A percentile compares a stretch with the other conserved stretches of the same genome.
Evolutionary conservation across 2,888 invertebrate genomes (phyloP).

Genomic region (Argyresthia goedartella): DNA sequence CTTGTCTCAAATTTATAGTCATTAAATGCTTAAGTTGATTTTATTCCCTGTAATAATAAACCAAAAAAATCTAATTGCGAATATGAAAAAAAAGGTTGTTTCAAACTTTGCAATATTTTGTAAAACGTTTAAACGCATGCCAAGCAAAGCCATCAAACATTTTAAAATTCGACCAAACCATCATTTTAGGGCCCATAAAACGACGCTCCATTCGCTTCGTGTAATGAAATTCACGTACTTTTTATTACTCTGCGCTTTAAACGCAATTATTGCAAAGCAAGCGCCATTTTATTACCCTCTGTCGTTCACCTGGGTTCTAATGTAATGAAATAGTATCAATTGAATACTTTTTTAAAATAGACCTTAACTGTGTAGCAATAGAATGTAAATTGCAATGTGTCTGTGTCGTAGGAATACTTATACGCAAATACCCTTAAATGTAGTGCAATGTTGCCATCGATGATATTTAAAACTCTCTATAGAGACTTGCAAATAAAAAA

Average conservation of each 20-base stretch:
- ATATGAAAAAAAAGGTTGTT: not conserved
- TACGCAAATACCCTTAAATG: not conserved
- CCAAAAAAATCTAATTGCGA: too few species aligned
- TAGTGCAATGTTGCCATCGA: not conserved
- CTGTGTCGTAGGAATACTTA: not conserved
- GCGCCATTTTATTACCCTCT: conserved; percentile 28
- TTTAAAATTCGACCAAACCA: conserved; percentile 2
- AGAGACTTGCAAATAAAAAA: not conserved
- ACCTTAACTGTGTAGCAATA: not conserved
- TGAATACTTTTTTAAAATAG: not conserved
- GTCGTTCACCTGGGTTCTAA: conserved; percentile 17
- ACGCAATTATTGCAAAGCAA: conserved; percentile 28
- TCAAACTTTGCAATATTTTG: not conserved
- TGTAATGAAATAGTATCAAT: conserved; percentile 1
- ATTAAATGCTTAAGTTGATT: too few species aligned
- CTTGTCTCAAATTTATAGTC: too few species aligned
- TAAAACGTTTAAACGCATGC: not conserved
- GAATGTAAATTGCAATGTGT: not conserved
- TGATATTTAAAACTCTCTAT: not conserved
- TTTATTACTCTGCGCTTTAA: conserved; percentile 4
- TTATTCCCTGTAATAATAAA: too few species aligned
- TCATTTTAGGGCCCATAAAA: conserved; percentile 3
- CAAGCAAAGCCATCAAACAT: not conserved
- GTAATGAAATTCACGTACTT: conserved; percentile 26
- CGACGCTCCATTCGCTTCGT: conserved; percentile 16